A percentile compares a stretch with the other conserved stretches of the same genome.
Conservation (phyloP, 2,113 vertebrate species). For the Ranitomeya imitator region DNA sequence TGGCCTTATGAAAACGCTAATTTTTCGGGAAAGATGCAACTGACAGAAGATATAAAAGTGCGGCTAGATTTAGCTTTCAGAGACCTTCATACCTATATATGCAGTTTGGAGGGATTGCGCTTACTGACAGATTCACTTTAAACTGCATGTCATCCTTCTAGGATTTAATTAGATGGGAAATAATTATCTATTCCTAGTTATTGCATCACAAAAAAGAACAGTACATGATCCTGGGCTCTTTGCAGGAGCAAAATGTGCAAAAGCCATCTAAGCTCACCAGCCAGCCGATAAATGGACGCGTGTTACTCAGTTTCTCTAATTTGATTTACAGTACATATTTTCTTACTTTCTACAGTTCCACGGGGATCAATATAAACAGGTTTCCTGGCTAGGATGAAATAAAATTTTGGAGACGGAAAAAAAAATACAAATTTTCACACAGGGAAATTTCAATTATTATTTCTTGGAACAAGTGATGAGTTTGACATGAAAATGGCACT, state of each 20-base stretch:
- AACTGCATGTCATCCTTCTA: too few species aligned
- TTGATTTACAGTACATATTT: background rate
- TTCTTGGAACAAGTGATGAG: background rate
- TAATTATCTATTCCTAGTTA: background rate
- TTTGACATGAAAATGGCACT: constrained; percentile 40
- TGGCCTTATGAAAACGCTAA: too few species aligned
- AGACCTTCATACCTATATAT: too few species aligned
- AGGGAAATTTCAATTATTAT: background rate
- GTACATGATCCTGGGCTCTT: background rate
- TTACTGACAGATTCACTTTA: too few species aligned
- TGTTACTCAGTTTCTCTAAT: background rate
- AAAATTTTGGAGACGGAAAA: background rate
- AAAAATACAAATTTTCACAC: constrained; percentile 12
- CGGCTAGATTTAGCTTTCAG: too few species aligned
- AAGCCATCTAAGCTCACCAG: background rate
- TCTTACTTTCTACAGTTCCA: background rate
- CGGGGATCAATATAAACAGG: constrained; percentile 4
- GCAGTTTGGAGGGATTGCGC: too few species aligned
- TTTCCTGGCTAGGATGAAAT: constrained; percentile 15
- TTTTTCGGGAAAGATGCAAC: too few species aligned
- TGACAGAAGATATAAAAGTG: too few species aligned
- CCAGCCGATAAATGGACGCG: background rate
- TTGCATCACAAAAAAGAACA: background rate
- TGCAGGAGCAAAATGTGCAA: background rate
- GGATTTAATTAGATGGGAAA: too few species aligned